Evolutionary conservation across 1,140 invertebrate species (phyloP).

Genomic region (Ptiloglossa arizonensis): DNA sequence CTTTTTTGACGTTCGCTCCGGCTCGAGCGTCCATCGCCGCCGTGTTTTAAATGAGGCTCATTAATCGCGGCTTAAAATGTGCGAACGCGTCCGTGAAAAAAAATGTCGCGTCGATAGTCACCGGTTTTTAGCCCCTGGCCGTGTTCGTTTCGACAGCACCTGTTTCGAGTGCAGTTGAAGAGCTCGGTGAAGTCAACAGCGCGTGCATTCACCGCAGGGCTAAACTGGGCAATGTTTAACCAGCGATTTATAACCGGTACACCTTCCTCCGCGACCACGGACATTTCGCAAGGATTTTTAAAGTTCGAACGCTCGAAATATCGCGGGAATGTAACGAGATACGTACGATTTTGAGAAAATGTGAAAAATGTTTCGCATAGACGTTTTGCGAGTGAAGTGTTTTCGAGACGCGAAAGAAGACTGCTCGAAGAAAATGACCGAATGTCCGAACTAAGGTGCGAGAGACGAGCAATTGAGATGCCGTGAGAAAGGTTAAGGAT

Average conservation of each 20-base stretch:
- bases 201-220: neutral
- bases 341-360: too few relatives aligned
- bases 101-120: neutral
- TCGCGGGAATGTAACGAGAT: too few relatives aligned
- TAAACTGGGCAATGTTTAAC: neutral
- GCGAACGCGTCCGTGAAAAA: neutral
- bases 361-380: too few relatives aligned
- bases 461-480: too few relatives aligned
- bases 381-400: too few relatives aligned
- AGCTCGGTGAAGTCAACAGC: neutral
- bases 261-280: neutral
- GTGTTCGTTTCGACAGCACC: neutral
- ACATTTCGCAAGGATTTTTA: too few relatives aligned
- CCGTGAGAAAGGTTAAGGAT: too few relatives aligned
- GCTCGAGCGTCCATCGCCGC: neutral
- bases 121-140: neutral
- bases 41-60: constrained; percentile 23
- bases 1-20: constrained; percentile 32
- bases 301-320: too few relatives aligned
- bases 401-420: too few relatives aligned
- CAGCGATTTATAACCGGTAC: neutral
- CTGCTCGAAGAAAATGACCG: too few relatives aligned
- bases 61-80: constrained; percentile 27
- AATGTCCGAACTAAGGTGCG: too few relatives aligned
- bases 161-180: neutral